Evolutionary conservation across 2,797 vertebrate genomes (phyloP).

Genomic region (Neosalanx taihuensis): DNA sequence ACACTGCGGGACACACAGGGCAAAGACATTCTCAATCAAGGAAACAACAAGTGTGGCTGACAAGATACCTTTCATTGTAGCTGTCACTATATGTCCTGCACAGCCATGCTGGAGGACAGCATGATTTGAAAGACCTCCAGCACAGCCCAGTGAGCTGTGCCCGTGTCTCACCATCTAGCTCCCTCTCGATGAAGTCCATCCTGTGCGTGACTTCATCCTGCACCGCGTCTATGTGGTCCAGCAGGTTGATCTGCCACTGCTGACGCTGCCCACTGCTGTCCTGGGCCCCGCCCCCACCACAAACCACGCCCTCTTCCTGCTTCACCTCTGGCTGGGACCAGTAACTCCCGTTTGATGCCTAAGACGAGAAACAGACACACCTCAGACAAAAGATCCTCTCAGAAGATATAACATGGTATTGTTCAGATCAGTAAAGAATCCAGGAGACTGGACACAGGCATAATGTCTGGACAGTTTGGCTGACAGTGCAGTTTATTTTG

Average conservation of each 20-base stretch:
- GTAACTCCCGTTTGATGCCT: constrained; percentile 44
- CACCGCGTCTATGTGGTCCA: constrained; percentile 89
- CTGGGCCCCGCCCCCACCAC: constrained; percentile 24
- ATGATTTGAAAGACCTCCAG: too few relatives aligned
- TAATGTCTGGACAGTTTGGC: neutral
- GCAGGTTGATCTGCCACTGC: constrained; percentile 91
- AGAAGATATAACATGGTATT: neutral
- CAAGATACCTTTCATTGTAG: too few relatives aligned
- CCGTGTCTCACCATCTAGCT: constrained; percentile 82
- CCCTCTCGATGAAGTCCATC: constrained; percentile 97
- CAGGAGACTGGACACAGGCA: neutral
- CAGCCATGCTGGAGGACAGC: too few relatives aligned
- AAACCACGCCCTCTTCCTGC: constrained; percentile 37
- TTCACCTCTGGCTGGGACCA: constrained; percentile 55
- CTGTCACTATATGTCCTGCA: too few relatives aligned
- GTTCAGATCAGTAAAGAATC: too few relatives aligned
- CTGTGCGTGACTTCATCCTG: constrained; percentile 92
- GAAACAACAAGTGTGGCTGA: neutral
- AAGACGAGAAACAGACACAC: neutral
- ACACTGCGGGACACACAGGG: constrained; percentile 67
- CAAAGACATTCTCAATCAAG: neutral
- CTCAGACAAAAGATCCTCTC: neutral
- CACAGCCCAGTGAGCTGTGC: too few relatives aligned
- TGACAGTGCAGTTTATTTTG: neutral
- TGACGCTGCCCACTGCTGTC: constrained; percentile 69